Percentiles rank a stretch among this genome's conserved stretches.
These are phyloP conservation scores for Magallana angulata DNA, from an alignment of 1,140 invertebrate species.

Conservation along the genomic window DNA sequence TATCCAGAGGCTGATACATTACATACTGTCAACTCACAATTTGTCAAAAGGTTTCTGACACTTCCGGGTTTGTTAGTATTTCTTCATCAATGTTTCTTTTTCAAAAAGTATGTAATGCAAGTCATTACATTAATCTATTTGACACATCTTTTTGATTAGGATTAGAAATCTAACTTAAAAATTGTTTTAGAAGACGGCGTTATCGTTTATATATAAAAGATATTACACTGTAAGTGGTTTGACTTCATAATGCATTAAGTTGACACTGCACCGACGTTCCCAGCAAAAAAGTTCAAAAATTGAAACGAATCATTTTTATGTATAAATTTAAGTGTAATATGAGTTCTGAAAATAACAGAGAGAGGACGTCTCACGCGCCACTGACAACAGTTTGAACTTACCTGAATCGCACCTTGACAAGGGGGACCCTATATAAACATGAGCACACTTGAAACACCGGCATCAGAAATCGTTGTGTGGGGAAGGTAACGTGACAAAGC, in stretches of 20 bases:
- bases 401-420: constrained; percentile 32
- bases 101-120: background rate
- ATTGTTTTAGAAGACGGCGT: background rate
- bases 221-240: background rate
- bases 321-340: constrained; percentile 21
- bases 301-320: background rate
- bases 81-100: background rate
- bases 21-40: no score
- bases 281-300: constrained; percentile 4
- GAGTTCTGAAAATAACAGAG: constrained; percentile 12
- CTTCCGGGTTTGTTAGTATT: background rate
- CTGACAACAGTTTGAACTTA: constrained; percentile 32
- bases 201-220: background rate
- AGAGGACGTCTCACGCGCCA: constrained; percentile 28
- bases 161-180: background rate
- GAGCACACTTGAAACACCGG: constrained; percentile 17
- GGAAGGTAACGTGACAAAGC: constrained; percentile 8
- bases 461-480: constrained; percentile 32
- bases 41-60: background rate
- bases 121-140: background rate
- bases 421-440: constrained; percentile 22
- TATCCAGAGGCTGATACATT: no score
- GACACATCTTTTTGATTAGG: background rate
- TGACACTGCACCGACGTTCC: constrained; percentile 11
- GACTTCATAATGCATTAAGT: background rate